These are phyloP conservation scores for Sebastes cheni DNA, from an alignment of 2,797 vertebrate genomes.

Conservation along the genomic window DNA sequence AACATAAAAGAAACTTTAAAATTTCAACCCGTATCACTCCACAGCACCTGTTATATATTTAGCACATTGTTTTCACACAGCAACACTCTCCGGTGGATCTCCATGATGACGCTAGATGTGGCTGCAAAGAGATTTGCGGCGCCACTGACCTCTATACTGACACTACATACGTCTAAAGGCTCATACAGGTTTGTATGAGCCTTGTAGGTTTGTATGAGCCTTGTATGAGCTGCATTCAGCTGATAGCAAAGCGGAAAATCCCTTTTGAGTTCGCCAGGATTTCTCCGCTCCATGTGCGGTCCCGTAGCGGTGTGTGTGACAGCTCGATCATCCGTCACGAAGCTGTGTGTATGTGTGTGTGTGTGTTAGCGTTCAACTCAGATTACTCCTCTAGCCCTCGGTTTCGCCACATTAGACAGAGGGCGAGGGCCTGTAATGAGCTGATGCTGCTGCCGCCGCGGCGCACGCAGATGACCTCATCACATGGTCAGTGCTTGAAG, in stretches of 20 bases:
- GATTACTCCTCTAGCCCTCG: slow-evolving; percentile 33
- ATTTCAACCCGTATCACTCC: background rate
- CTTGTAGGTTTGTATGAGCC: no score
- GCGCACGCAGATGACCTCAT: slow-evolving; percentile 56
- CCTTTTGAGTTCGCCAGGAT: background rate
- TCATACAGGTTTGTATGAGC: background rate
- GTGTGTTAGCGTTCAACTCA: slow-evolving; percentile 30
- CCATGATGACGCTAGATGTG: slow-evolving; percentile 23
- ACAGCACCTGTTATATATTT: slow-evolving; percentile 14
- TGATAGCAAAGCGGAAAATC: background rate
- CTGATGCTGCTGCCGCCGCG: background rate
- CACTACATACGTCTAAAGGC: background rate
- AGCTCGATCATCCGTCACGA: slow-evolving; percentile 16
- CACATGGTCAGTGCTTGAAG: slow-evolving; percentile 18
- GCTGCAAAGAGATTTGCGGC: background rate
- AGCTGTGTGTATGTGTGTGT: slow-evolving; percentile 4
- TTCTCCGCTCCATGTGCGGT: background rate
- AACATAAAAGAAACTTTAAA: fast-evolving
- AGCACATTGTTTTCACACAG: background rate
- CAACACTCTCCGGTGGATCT: background rate
- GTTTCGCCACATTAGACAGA: slow-evolving; percentile 34
- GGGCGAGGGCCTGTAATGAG: slow-evolving; percentile 23
- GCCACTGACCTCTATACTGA: background rate
- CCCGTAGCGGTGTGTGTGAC: slow-evolving; percentile 4
- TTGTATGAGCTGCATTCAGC: background rate